Conservation (phyloP, 1,140 invertebrate species). For the Scaptomyza montana region DNA sequence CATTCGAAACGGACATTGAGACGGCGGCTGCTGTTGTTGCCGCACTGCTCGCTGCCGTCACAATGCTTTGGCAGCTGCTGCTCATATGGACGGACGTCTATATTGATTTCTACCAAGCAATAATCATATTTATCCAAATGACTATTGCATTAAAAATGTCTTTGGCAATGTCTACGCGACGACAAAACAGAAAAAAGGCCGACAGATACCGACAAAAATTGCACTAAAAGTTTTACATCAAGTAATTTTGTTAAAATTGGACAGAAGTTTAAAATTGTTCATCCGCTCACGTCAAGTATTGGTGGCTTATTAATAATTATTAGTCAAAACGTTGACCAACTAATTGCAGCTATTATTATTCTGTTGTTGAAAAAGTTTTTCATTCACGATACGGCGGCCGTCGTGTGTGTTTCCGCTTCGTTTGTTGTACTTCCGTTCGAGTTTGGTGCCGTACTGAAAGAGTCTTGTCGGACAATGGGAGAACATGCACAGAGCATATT, state of each 20-base stretch:
- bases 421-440: constrained; percentile 77
- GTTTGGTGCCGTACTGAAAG: constrained; percentile 70
- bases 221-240: background rate
- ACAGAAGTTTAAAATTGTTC: constrained; percentile 1
- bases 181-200: constrained; percentile 3
- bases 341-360: constrained; percentile 57
- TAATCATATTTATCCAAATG: constrained; percentile 60
- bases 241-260: background rate
- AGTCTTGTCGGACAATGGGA: constrained; percentile 28
- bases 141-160: constrained; percentile 3
- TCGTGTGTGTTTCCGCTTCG: constrained; percentile 78
- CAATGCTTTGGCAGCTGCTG: constrained; percentile 81
- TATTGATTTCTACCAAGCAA: constrained; percentile 79
- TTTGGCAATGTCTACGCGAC: constrained; percentile 4
- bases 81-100: constrained; percentile 71
- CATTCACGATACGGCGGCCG: constrained; percentile 55
- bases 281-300: constrained; percentile 21
- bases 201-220: constrained; percentile 49
- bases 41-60: constrained; percentile 65
- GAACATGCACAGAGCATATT: constrained; percentile 56
- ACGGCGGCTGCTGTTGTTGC: constrained; percentile 64
- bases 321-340: constrained; percentile 56
- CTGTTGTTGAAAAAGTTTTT: constrained; percentile 68
- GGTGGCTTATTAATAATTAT: constrained; percentile 45
- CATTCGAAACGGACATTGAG: constrained; percentile 69